Conservation (phyloP, 2,113 vertebrate genomes). For the Corythaeola cristata region DNA sequence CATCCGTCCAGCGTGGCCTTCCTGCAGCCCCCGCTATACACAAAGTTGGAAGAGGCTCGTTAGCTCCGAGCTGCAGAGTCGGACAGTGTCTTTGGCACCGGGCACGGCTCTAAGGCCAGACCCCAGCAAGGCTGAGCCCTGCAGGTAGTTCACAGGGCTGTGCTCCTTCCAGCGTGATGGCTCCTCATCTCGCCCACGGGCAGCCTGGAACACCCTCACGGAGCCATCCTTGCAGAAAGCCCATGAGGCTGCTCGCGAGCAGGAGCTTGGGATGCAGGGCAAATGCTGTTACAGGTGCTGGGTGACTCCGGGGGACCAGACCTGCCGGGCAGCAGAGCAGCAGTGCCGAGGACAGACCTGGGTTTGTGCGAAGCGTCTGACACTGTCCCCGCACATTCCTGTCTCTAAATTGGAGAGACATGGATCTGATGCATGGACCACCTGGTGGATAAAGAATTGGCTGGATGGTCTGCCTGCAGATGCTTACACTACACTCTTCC, state of each 20-base stretch:
- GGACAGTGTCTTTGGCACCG: fast-evolving
- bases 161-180: fast-evolving
- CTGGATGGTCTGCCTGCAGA: too few species aligned
- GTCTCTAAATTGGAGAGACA: too few species aligned
- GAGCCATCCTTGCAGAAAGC: not conserved
- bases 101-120: not conserved
- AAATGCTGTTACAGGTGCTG: not conserved
- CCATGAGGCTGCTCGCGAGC: fast-evolving
- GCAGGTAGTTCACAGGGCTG: fast-evolving
- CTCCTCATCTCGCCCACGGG: not conserved
- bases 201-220: fast-evolving
- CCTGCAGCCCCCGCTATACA: fast-evolving
- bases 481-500: too few species aligned
- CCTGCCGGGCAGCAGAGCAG: fast-evolving
- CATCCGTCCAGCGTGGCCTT: not conserved
- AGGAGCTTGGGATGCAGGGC: fast-evolving
- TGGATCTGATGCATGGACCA: too few species aligned
- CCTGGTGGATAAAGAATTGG: too few species aligned
- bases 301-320: not conserved
- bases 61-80: fast-evolving
- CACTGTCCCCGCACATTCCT: too few species aligned
- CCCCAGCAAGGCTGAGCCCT: not conserved
- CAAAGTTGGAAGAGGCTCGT: not conserved
- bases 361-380: too few species aligned
- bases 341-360: not conserved